Evolutionary conservation across 2,797 vertebrate genomes (phyloP), one percentile per base, ranked within the genome.

Genomic region (Coendou prehensilis): DNA sequence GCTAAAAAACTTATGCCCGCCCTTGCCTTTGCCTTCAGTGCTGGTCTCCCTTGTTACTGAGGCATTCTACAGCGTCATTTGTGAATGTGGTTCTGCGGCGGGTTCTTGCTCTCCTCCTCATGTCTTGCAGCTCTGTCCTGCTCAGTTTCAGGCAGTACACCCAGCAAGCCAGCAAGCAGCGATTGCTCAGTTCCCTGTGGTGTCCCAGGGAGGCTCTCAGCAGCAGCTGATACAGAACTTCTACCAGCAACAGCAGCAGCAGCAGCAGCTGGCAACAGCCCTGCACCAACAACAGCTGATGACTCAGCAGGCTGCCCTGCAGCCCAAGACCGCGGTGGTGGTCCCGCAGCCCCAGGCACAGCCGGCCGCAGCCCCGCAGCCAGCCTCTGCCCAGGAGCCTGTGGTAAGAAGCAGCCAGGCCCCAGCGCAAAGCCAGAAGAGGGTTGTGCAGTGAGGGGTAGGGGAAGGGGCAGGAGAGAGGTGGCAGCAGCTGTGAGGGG

Each of bases 201-300:
- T 97, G 26, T 98, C 98, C 81, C 99, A 98, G 89, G 98, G 97
- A 97, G 97, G 96, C 0, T 97, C 96, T 3, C 99, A 99, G 97
- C 99, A 99, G 97, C 99, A 98, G 78, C 98, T 99, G 96, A 98
- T 98, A 96, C 99, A 99, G 98, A 99, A 98, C 97, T 98, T 99
- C 93, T 99, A 99, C 97, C 98, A 98, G 93, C 99, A 97, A 79
- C 98, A 94, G 54, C 98, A 98, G 94, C 98, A 98, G 45, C 98
- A 90, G 91, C 92, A 98, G 61, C 98, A 97, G 98, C 98, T 98
- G 97, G 97, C 98, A 98, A 98, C 99, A 98, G 99, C 97, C 96
- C 97, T 99, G 89, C 99, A 99, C 94, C 98, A 84, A 23, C 97
- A 96, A 4, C 97, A 96, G 89, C 98, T 98, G 96, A 98, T 98